phyloP scores from a whole-genome alignment of 2,888 invertebrate genomes.

The Cremastobaeus sp. region DNA sequence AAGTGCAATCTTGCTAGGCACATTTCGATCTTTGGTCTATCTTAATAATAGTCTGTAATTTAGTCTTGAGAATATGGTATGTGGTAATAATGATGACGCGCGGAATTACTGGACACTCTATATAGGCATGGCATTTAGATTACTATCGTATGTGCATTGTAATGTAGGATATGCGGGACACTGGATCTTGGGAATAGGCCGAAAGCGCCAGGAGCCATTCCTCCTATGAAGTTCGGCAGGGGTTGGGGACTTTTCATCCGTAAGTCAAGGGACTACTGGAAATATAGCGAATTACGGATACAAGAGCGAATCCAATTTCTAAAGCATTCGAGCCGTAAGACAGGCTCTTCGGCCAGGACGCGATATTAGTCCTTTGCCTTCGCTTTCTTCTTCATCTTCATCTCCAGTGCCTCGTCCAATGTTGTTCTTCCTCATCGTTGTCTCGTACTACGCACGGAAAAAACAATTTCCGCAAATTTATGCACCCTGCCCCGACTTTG shows the following conservation, averaged over 20 bases:
- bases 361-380: conserved; percentile 65
- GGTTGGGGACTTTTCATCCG: conserved; percentile 45
- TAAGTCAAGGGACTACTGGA: conserved; percentile 52
- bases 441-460: conserved; percentile 63
- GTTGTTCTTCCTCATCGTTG: conserved; percentile 60
- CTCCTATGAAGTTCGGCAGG: conserved; percentile 37
- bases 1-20: neutral
- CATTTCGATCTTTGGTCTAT: conserved; percentile 19
- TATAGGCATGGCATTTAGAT: conserved; percentile 54
- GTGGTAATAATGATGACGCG: conserved; percentile 55
- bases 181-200: conserved; percentile 48
- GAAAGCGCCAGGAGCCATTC: conserved; percentile 54
- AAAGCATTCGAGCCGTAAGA: conserved; percentile 65
- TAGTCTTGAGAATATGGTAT: conserved; percentile 42
- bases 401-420: conserved; percentile 50
- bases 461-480: conserved; percentile 75
- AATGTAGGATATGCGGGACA: conserved; percentile 51
- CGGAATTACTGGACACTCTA: conserved; percentile 51
- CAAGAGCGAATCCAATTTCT: conserved; percentile 66
- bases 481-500: conserved; percentile 69
- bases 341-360: conserved; percentile 62
- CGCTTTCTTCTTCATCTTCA: conserved; percentile 54
- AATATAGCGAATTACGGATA: conserved; percentile 59
- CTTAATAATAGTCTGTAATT: conserved; percentile 37
- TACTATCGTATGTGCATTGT: conserved; percentile 51